A percentile compares a stretch with the other conserved stretches of the same genome.
Conservation (phyloP, 2,888 invertebrate genomes). For the Apoda limacodes region DNA sequence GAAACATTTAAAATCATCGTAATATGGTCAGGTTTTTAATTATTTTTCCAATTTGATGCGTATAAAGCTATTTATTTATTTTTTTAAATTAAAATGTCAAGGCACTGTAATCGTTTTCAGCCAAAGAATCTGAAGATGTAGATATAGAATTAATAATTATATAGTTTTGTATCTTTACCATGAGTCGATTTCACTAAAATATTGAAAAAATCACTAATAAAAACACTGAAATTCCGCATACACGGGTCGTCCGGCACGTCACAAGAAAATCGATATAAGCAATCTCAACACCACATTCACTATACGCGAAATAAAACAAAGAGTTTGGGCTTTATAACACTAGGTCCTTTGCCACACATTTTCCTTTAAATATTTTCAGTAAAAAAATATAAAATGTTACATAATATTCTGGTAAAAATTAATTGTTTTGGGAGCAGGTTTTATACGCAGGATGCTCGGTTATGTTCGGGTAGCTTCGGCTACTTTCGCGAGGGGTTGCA, state of each 20-base stretch:
- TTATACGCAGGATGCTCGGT: slow-evolving; percentile 36
- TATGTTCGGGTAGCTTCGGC: slow-evolving; percentile 33
- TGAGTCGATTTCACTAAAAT: too few relatives aligned
- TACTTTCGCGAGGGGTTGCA: slow-evolving; percentile 38
- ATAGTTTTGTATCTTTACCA: too few relatives aligned
- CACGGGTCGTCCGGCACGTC: slow-evolving; percentile 41
- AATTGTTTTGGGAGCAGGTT: slow-evolving; percentile 46
- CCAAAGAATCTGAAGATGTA: too few relatives aligned
- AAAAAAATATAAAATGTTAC: slow-evolving; percentile 44
- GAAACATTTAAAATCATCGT: too few relatives aligned
- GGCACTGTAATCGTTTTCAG: too few relatives aligned
- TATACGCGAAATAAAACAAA: slow-evolving; percentile 15
- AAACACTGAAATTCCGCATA: slow-evolving; percentile 52
- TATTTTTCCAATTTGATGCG: too few relatives aligned
- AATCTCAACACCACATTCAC: slow-evolving; percentile 26
- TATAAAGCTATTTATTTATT: too few relatives aligned
- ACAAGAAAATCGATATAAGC: slow-evolving; percentile 56
- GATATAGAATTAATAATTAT: too few relatives aligned
- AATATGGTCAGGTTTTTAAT: too few relatives aligned
- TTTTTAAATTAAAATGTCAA: too few relatives aligned
- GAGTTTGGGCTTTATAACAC: slow-evolving; percentile 15
- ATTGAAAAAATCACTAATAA: slow-evolving; percentile 44
- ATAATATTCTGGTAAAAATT: slow-evolving; percentile 43
- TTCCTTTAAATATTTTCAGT: slow-evolving; percentile 21
- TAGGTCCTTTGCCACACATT: slow-evolving; percentile 22